Conservation (phyloP, 2,113 vertebrate species). For the Baryphthengus martii region DNA sequence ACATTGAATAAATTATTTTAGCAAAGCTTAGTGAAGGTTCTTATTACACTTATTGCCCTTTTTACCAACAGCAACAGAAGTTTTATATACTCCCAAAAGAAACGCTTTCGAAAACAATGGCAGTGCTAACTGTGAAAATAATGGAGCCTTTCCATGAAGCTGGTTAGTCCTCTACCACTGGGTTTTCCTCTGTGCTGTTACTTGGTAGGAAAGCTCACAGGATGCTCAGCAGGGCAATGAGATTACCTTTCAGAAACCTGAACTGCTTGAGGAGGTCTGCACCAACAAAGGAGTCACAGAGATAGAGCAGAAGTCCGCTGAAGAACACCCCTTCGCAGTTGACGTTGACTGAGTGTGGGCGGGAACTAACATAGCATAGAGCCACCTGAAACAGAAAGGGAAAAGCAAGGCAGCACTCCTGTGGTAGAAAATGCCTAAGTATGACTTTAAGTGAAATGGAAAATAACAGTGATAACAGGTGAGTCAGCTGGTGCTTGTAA, state of each 20-base stretch:
- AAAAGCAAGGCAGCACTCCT: not conserved
- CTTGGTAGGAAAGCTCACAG: not conserved
- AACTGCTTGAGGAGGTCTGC: slow-evolving; percentile 93
- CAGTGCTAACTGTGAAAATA: not conserved
- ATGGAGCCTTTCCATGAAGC: not conserved
- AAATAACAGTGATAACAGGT: not conserved
- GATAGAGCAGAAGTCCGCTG: slow-evolving; percentile 94
- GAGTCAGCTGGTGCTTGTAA: not conserved
- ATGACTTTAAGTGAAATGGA: not conserved
- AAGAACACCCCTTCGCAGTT: slow-evolving; percentile 89
- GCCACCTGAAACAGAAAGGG: slow-evolving; percentile 79
- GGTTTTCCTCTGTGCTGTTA: not conserved
- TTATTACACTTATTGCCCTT: not conserved
- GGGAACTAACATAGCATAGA: slow-evolving; percentile 92
- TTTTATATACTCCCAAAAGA: not conserved
- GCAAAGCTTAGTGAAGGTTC: not conserved
- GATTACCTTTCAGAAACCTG: slow-evolving; percentile 92
- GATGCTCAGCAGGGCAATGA: not conserved
- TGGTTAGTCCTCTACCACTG: not conserved
- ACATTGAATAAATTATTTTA: not conserved
- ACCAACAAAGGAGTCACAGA: slow-evolving; percentile 95
- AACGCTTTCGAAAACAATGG: not conserved
- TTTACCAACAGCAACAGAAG: not conserved
- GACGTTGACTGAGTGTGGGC: slow-evolving; percentile 92
- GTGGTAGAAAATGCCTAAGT: not conserved